phyloP scores from a whole-genome alignment of 2,113 vertebrate genomes.

The Nothobranchius furzeri region DNA sequence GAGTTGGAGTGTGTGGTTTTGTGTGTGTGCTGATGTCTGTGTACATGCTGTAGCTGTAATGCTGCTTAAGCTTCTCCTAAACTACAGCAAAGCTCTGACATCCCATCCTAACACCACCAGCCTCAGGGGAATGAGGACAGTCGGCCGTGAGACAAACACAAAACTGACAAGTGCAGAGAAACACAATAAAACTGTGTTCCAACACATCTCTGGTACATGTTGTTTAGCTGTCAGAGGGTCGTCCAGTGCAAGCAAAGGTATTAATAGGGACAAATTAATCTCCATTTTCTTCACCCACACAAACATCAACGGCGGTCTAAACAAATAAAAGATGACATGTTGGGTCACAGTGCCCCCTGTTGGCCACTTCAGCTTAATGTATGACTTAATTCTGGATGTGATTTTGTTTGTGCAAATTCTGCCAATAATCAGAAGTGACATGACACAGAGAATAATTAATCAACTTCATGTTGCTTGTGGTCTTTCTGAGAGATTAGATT shows the following conservation, averaged over 20 bases:
- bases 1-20: constrained; percentile 34
- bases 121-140: constrained; percentile 39
- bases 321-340: not conserved
- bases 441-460: too few species aligned
- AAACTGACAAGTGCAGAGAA: not conserved
- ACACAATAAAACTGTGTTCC: not conserved
- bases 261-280: constrained; percentile 12
- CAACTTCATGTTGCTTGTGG: too few species aligned
- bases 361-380: constrained; percentile 22
- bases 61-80: constrained; percentile 58
- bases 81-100: constrained; percentile 48
- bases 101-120: constrained; percentile 33
- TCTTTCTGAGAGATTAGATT: too few species aligned
- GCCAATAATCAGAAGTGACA: too few species aligned
- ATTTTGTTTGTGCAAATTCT: too few species aligned
- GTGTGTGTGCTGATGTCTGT: constrained; percentile 43
- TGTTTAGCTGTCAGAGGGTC: not conserved
- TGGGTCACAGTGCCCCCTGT: constrained; percentile 64
- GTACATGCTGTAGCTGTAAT: constrained; percentile 47
- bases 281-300: not conserved
- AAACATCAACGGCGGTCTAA: not conserved
- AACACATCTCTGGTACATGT: not conserved
- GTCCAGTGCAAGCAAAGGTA: not conserved
- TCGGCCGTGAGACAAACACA: constrained; percentile 21
- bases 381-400: not conserved